Evolutionary conservation across 2,888 invertebrate species (phyloP), one percentile per base, ranked within the genome.

Genomic region (Sialis lutaria): DNA sequence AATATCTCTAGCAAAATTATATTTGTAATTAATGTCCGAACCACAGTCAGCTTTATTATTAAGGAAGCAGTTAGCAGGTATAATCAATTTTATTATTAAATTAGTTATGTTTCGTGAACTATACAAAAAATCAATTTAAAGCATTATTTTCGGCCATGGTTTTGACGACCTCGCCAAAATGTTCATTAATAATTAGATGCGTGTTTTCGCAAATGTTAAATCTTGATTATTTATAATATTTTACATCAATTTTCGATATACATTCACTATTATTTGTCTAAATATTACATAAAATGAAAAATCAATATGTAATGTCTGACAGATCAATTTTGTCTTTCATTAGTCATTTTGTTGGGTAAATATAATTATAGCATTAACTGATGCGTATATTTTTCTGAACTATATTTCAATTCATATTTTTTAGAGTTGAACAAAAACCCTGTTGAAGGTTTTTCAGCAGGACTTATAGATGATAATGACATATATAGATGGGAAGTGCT

Each of bases 401-500:
- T 6, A 37, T 37, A 12, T 12, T 37, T 37, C 12, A 37, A 49
- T 48, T 49, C 53, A 50, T 54, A 52, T 50, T 47, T 79, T 82
- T 57, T 75, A 96, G 97, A 98, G 79, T 72, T 98, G 64, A 92
- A 92, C 72, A 95, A 96, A 74, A 93, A 95, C 77, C 96, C 97
- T 65, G 96, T 97, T 47, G 96, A 97, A 79, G 97, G 98, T 60
- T 98, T 98, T 78, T 97, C 97, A 70, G 98, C 98, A 69, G 98
- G 98, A 59, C 79, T 98, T 59, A 91, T 96, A 69, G 96, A 98
- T 73, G 98, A 98, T 75, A 89, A 92, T 79, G 96, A 99, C 72
- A 93, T 98, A 68, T 98, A 91, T 73, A 82, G 90, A 76, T 98
- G 98, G 98, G 96, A 97, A 79, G 96, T 98, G 59, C 83, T 98